A percentile compares a stretch with the other conserved stretches of the same genome.
phyloP scores from a whole-genome alignment of 2,888 invertebrate species.

The Patella ulyssiponensis region DNA sequence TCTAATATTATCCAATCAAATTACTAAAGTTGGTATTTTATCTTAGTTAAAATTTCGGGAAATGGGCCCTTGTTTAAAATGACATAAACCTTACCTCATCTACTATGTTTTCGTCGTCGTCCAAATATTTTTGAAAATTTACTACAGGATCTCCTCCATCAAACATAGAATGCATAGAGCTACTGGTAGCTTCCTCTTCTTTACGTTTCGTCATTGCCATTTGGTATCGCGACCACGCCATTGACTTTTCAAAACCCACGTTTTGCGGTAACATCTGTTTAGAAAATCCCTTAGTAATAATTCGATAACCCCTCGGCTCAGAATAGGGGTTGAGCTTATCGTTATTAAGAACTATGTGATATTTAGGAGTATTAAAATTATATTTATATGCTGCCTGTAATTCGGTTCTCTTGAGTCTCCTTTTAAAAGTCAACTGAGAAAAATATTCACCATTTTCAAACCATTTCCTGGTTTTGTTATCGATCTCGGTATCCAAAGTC shows the following conservation, averaged over 20 bases:
- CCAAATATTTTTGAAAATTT: conserved; percentile 46
- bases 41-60: too few species aligned
- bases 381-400: conserved; percentile 49
- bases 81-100: conserved; percentile 45
- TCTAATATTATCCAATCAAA: too few species aligned
- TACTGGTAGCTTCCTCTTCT: conserved; percentile 49
- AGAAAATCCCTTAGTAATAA: conserved; percentile 39
- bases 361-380: conserved; percentile 58
- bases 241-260: conserved; percentile 40
- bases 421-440: conserved; percentile 43
- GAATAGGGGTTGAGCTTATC: conserved; percentile 40
- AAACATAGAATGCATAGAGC: conserved; percentile 52
- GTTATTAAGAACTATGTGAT: conserved; percentile 49
- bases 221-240: conserved; percentile 56
- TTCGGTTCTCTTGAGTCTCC: conserved; percentile 45
- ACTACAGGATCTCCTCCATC: conserved; percentile 50
- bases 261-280: conserved; percentile 47
- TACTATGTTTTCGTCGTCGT: conserved; percentile 52
- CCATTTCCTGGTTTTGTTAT: conserved; percentile 40
- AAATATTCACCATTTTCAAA: conserved; percentile 17
- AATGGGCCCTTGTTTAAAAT: background rate
- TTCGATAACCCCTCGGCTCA: conserved; percentile 46
- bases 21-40: too few species aligned
- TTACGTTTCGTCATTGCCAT: conserved; percentile 49
- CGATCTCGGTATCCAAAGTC: conserved; percentile 45